Conservation (phyloP, 2,888 invertebrate species). For the Idaea straminata region DNA sequence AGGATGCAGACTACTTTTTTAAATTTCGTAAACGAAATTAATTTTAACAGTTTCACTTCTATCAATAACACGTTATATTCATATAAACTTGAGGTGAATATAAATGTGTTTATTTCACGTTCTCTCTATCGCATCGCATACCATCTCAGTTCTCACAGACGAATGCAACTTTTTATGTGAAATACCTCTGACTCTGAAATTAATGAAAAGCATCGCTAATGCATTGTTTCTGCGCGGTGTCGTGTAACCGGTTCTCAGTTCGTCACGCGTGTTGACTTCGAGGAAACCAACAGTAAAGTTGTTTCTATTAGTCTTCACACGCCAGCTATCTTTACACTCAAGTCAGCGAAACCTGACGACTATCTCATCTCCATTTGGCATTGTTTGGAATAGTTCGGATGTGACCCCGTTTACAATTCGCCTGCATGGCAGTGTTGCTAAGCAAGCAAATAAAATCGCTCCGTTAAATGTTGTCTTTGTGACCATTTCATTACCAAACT, state of each 20-base stretch:
- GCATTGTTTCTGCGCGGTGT: constrained; percentile 67
- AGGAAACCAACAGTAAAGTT: constrained; percentile 71
- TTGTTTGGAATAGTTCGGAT: constrained; percentile 35
- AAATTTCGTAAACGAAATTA: constrained; percentile 25
- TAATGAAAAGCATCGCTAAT: constrained; percentile 64
- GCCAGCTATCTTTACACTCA: constrained; percentile 46
- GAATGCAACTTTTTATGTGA: constrained; percentile 46
- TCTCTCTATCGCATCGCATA: constrained; percentile 34
- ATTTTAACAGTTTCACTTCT: constrained; percentile 41
- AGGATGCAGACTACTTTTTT: constrained; percentile 32
- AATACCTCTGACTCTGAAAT: constrained; percentile 50
- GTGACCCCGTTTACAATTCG: constrained; percentile 31
- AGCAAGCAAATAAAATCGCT: constrained; percentile 43
- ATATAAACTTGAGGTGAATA: constrained; percentile 15
- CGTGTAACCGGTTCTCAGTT: constrained; percentile 65
- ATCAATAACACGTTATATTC: constrained; percentile 29
- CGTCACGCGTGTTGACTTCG: constrained; percentile 69
- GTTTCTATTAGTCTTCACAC: constrained; percentile 69
- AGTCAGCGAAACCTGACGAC: constrained; percentile 45
- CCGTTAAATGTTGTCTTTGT: constrained; percentile 40
- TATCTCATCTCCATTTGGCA: constrained; percentile 52
- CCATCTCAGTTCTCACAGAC: constrained; percentile 37
- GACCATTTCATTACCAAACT: constrained; percentile 37
- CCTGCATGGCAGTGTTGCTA: constrained; percentile 35
- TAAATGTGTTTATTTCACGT: constrained; percentile 39